phyloP scores from a whole-genome alignment of 2,888 invertebrate species.

The Silvanus unidentatus region DNA sequence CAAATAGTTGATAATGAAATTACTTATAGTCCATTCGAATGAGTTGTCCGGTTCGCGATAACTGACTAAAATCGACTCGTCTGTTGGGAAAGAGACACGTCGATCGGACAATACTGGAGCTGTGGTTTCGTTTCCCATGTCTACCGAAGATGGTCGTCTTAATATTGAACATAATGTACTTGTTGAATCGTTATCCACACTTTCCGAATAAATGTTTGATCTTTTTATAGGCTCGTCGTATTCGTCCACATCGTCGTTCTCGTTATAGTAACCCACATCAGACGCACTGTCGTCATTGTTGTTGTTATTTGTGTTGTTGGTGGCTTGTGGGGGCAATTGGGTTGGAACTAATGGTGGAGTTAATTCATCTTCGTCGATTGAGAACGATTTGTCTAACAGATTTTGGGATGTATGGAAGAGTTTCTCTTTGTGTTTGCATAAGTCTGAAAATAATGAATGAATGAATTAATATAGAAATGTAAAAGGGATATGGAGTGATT shows the following conservation, averaged over 20 bases:
- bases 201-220: constrained; percentile 2
- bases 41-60: constrained; percentile 30
- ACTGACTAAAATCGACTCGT: constrained; percentile 23
- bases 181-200: constrained; percentile 3
- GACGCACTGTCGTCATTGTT: constrained; percentile 15
- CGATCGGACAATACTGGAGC: constrained; percentile 11
- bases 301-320: constrained; percentile 15
- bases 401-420: neutral
- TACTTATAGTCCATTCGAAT: constrained; percentile 28
- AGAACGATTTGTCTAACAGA: constrained; percentile 33
- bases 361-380: constrained; percentile 33
- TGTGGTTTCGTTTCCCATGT: constrained; percentile 12
- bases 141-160: constrained; percentile 24
- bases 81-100: constrained; percentile 31
- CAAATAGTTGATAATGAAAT: constrained; percentile 12
- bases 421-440: constrained; percentile 1
- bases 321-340: constrained; percentile 17
- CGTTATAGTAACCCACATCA: constrained; percentile 9
- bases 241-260: constrained; percentile 16
- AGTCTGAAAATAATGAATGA: neutral
- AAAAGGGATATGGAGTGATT: too few relatives aligned
- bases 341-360: constrained; percentile 29
- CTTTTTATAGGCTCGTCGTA: constrained; percentile 5
- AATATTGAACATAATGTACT: constrained; percentile 23
- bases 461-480: too few relatives aligned